Percentiles rank a stretch among this genome's conserved stretches.
Evolutionary conservation across 1,140 invertebrate species (phyloP).

Genomic region (Charaxes varanes): DNA sequence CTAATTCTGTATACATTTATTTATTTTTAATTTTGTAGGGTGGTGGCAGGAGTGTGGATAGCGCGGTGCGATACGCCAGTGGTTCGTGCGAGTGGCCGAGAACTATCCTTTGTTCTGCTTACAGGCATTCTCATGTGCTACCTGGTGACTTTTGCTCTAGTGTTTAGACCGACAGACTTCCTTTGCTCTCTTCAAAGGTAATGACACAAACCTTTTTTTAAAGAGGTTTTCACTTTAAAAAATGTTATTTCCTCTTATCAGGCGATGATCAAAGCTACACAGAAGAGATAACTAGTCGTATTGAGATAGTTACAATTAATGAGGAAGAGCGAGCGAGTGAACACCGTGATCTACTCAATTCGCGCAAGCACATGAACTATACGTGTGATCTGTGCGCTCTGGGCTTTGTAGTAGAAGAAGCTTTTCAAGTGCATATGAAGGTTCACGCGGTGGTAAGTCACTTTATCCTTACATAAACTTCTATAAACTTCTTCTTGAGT

Average conservation of each 20-base stretch:
- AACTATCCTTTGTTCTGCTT: conserved; percentile 92
- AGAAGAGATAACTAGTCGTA: conserved; percentile 31
- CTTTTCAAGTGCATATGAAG: conserved; percentile 32
- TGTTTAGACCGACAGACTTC: conserved; percentile 83
- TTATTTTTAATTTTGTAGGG: too few species aligned
- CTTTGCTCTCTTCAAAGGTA: conserved; percentile 87
- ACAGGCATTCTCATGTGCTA: conserved; percentile 92
- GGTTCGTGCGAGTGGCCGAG: conserved; percentile 91
- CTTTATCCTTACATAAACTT: too few species aligned
- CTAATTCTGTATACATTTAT: too few species aligned
- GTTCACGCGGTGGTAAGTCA: conserved; percentile 28
- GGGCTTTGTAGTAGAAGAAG: conserved; percentile 32
- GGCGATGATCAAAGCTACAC: conserved; percentile 20
- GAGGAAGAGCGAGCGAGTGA: conserved; percentile 29
- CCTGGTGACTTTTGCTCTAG: conserved; percentile 88
- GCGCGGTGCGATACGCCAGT: conserved; percentile 89
- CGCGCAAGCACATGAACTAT: conserved; percentile 29
- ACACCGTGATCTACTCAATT: conserved; percentile 18
- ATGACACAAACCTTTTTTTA: too few species aligned
- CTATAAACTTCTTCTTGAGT: too few species aligned
- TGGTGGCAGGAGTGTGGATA: conserved; percentile 81
- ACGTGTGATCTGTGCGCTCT: conserved; percentile 29
- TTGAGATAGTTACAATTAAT: conserved; percentile 36
- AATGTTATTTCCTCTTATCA: too few species aligned
- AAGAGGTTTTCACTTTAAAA: too few species aligned